Evolutionary conservation across 2,888 invertebrate genomes (phyloP).

Genomic region (Leptopilina syphax): DNA sequence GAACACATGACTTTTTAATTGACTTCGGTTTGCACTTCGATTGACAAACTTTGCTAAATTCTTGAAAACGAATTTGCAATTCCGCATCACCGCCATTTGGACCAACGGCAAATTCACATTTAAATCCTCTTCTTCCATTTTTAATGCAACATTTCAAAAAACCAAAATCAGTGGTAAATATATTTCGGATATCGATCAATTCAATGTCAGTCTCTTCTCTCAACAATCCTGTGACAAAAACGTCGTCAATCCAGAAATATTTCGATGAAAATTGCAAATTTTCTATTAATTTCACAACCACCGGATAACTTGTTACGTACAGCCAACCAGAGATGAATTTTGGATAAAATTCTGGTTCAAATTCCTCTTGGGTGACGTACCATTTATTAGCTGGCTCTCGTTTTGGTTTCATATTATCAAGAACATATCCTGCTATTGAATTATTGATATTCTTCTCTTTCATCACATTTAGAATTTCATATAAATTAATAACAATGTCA

Average conservation of each 20-base stretch:
- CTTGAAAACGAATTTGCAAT: constrained; percentile 82
- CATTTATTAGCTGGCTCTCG: constrained; percentile 86
- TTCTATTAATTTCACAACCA: constrained; percentile 80
- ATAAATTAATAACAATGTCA: constrained; percentile 86
- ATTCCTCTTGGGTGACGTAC: constrained; percentile 86
- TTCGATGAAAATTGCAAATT: constrained; percentile 78
- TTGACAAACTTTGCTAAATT: constrained; percentile 81
- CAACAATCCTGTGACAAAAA: constrained; percentile 89
- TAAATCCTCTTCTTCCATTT: constrained; percentile 78
- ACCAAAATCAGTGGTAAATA: constrained; percentile 85
- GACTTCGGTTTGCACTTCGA: constrained; percentile 52
- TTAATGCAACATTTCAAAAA: constrained; percentile 86
- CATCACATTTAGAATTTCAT: constrained; percentile 75
- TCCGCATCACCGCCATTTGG: constrained; percentile 88
- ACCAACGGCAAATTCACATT: constrained; percentile 83
- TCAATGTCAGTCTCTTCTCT: constrained; percentile 80
- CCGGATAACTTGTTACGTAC: constrained; percentile 85
- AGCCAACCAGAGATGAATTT: constrained; percentile 91
- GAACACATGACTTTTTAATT: constrained; percentile 63
- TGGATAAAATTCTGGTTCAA: constrained; percentile 81
- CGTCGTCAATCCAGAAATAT: constrained; percentile 96
- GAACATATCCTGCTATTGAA: constrained; percentile 83
- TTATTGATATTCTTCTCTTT: constrained; percentile 56
- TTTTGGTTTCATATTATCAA: constrained; percentile 82
- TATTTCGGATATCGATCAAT: constrained; percentile 79